phyloP scores from a whole-genome alignment of 2,113 vertebrate species.

The Alaudala cheleensis region DNA sequence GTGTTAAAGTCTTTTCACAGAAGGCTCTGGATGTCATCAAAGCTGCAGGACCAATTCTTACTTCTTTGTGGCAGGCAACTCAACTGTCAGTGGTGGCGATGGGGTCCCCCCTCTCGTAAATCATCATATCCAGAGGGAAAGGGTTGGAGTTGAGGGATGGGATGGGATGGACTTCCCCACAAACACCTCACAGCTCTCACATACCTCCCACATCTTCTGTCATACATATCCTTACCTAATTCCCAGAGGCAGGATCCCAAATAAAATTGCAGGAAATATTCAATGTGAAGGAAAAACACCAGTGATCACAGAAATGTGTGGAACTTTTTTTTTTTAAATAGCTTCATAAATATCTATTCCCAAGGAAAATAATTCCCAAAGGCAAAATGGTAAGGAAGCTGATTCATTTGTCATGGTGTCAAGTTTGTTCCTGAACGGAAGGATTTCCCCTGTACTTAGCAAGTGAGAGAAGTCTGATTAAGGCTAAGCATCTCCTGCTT shows the following conservation, averaged over 20 bases:
- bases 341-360: not conserved
- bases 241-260: not conserved
- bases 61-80: not conserved
- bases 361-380: constrained; percentile 16
- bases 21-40: not conserved
- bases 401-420: constrained; percentile 31
- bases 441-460: constrained; percentile 20
- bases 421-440: constrained; percentile 38
- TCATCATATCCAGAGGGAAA: not conserved
- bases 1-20: not conserved
- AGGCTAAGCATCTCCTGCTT: constrained; percentile 24
- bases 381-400: not conserved
- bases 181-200: not conserved
- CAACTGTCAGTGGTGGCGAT: not conserved
- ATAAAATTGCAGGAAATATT: not conserved
- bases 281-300: not conserved
- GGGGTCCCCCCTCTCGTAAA: not conserved
- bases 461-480: constrained; percentile 43
- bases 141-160: not conserved
- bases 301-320: not conserved
- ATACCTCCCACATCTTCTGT: not conserved
- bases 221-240: not conserved
- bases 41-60: not conserved
- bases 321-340: not conserved
- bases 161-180: not conserved